A percentile compares a stretch with the other conserved stretches of the same genome.
phyloP scores from a whole-genome alignment of 2,888 invertebrate genomes.

The Nemotelus nigrinus region DNA sequence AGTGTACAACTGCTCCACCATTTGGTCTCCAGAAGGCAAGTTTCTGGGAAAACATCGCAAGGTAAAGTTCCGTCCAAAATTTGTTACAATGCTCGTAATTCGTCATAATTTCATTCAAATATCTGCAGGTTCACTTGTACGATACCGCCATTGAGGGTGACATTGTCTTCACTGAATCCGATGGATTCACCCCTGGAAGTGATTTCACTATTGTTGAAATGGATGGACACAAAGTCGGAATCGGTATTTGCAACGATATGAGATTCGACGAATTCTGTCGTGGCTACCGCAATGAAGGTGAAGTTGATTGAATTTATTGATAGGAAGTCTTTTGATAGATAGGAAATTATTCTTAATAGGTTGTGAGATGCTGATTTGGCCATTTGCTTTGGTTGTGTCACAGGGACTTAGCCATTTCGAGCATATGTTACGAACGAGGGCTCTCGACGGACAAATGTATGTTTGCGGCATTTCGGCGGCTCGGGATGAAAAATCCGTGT shows the following conservation, averaged over 20 bases:
- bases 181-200: constrained; percentile 80
- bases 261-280: constrained; percentile 90
- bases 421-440: constrained; percentile 80
- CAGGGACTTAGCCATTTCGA: constrained; percentile 96
- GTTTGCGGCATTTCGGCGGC: constrained; percentile 88
- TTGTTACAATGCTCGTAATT: not conserved
- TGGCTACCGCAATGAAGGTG: constrained; percentile 72
- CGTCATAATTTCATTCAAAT: no score
- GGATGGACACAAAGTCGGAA: constrained; percentile 77
- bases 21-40: constrained; percentile 83
- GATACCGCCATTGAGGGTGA: constrained; percentile 92
- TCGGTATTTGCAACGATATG: constrained; percentile 95
- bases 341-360: constrained; percentile 63
- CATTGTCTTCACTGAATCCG: constrained; percentile 90
- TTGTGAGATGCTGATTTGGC: constrained; percentile 88
- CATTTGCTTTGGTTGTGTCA: constrained; percentile 94
- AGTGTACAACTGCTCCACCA: constrained; percentile 87
- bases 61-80: no score
- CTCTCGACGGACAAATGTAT: constrained; percentile 89
- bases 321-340: no score
- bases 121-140: constrained; percentile 85
- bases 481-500: constrained; percentile 76
- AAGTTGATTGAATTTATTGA: no score
- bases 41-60: no score
- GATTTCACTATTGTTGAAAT: constrained; percentile 79